Evolutionary conservation across 2,888 invertebrate genomes (phyloP).

Genomic region (Trachelus troglodyta): DNA sequence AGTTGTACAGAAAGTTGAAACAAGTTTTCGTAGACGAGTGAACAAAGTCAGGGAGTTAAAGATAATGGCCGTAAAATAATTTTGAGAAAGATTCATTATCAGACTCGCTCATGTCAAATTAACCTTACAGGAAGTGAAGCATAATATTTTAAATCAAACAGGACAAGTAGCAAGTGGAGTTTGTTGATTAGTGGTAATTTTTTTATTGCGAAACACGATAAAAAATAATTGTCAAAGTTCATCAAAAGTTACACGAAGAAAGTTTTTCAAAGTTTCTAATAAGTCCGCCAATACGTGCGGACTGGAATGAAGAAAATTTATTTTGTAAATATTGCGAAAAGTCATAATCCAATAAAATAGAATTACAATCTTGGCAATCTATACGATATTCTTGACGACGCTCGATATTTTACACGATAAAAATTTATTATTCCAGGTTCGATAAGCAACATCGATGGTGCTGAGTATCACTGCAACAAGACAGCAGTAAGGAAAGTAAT

Average conservation of each 20-base stretch:
- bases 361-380: background rate
- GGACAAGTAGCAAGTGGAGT: background rate
- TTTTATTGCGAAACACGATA: background rate
- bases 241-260: background rate
- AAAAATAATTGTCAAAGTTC: background rate
- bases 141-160: background rate
- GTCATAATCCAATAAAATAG: background rate
- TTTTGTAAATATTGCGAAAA: background rate
- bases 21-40: background rate
- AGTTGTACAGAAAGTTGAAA: background rate
- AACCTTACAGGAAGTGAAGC: background rate
- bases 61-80: background rate
- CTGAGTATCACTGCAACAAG: conserved; percentile 86
- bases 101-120: background rate
- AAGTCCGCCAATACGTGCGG: background rate
- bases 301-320: background rate
- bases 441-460: conserved; percentile 93
- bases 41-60: background rate
- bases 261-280: background rate
- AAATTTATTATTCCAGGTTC: conserved; percentile 76
- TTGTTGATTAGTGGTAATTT: background rate
- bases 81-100: background rate
- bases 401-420: background rate
- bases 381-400: background rate
- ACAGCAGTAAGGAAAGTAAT: conserved; percentile 87